A percentile compares a stretch with the other conserved stretches of the same genome.
Evolutionary conservation across 2,797 vertebrate genomes (phyloP).

Genomic region (Huso huso): DNA sequence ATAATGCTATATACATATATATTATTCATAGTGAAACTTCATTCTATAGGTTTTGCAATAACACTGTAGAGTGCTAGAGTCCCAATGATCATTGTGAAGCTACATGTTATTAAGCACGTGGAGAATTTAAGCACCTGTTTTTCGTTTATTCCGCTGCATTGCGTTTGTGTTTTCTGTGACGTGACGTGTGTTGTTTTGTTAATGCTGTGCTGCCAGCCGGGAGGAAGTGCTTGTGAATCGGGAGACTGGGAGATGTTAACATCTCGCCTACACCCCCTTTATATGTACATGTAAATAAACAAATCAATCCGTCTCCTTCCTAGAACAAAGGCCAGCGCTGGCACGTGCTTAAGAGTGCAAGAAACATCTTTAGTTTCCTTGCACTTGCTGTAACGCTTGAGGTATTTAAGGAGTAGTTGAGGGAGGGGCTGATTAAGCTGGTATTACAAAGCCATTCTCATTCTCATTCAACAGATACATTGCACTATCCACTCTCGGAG

Average conservation of each 20-base stretch:
- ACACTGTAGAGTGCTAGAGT: no score
- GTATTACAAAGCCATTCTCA: background rate
- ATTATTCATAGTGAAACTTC: background rate
- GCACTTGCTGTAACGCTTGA: conserved; percentile 13
- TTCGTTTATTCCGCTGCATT: conserved; percentile 46
- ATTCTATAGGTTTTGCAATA: no score
- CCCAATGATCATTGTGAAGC: no score
- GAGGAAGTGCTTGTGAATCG: conserved; percentile 28
- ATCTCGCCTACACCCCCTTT: conserved; percentile 37
- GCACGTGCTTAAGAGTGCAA: conserved; percentile 23
- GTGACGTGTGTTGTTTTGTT: conserved; percentile 15
- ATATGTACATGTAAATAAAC: conserved; percentile 43
- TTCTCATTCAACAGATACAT: no score
- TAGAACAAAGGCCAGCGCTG: conserved; percentile 23
- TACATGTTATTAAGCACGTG: conserved; percentile 42
- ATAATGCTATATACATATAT: no score
- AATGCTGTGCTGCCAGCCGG: conserved; percentile 4
- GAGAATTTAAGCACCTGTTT: conserved; percentile 74
- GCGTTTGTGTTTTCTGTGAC: conserved; percentile 16
- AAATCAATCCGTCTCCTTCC: conserved; percentile 38
- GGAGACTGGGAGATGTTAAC: conserved; percentile 33
- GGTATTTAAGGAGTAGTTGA: background rate
- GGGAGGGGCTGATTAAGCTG: background rate
- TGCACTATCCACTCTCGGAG: background rate
- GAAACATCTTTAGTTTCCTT: conserved; percentile 30